Evolutionary conservation across 37 sponge, comb jelly and placozoan genomes (phyloP).

Genomic region (Hormiphora californensis): DNA sequence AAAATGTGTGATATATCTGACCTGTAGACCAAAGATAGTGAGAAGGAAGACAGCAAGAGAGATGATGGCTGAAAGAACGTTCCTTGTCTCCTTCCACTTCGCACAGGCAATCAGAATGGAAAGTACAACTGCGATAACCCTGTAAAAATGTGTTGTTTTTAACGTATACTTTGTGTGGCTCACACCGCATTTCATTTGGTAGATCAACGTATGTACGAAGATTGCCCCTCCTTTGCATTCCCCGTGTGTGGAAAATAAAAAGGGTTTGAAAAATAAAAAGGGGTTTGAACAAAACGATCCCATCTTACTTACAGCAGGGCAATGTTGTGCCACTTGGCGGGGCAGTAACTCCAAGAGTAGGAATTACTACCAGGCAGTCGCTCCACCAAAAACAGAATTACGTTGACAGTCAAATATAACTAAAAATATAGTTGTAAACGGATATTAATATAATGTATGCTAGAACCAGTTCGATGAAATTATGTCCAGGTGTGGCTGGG

Average conservation of each 20-base stretch:
- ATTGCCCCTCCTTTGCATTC: no score
- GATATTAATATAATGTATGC: no score
- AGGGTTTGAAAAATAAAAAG: no score
- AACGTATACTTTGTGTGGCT: no score
- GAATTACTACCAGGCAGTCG: background rate
- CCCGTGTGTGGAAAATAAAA: no score
- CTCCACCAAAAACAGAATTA: background rate
- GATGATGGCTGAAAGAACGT: background rate
- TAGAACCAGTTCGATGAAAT: no score
- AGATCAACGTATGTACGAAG: no score
- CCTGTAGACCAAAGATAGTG: constrained; percentile 1
- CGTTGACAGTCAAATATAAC: background rate
- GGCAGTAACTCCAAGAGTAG: background rate
- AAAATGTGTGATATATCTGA: background rate
- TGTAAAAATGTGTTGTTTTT: background rate
- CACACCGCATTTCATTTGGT: no score
- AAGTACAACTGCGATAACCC: background rate
- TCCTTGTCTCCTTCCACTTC: background rate
- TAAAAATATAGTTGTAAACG: background rate
- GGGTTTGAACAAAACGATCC: no score
- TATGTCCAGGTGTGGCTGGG: no score
- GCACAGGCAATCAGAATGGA: background rate
- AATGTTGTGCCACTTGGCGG: background rate
- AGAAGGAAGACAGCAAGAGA: background rate
- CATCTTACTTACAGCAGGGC: background rate